Evolutionary conservation across 2,113 vertebrate species (phyloP).

Genomic region (Oxyura jamaicensis): DNA sequence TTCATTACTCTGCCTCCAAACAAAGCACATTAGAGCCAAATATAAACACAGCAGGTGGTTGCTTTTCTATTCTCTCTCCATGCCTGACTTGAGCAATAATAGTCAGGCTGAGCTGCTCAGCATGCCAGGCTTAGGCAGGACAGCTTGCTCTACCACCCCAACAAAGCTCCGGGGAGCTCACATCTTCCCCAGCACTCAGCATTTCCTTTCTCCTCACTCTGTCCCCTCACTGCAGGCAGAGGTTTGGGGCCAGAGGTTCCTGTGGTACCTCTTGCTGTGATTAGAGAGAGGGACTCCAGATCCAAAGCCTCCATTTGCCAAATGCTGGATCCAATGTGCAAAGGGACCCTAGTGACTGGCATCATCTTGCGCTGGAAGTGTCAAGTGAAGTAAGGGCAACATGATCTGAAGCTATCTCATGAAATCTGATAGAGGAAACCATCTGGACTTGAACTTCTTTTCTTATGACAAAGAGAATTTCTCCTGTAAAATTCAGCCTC

Average conservation of each 20-base stretch:
- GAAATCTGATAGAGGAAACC: background rate
- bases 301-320: background rate
- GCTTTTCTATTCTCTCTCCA: background rate
- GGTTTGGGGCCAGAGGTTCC: background rate
- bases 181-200: background rate
- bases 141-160: too few relatives aligned
- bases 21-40: slow-evolving; percentile 26
- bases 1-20: slow-evolving; percentile 43
- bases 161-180: background rate
- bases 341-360: background rate
- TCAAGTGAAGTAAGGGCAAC: background rate
- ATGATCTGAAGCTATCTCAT: background rate
- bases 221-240: background rate
- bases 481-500: background rate
- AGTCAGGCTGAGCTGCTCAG: background rate
- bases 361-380: background rate
- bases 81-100: background rate
- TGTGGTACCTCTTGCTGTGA: background rate
- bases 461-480: background rate
- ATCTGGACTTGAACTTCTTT: background rate
- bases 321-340: background rate
- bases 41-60: slow-evolving; percentile 22
- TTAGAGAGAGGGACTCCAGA: background rate
- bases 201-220: background rate
- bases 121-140: fast-evolving